phyloP scores from a whole-genome alignment of 2,888 invertebrate species.

The Megaustenia siamemsis region DNA sequence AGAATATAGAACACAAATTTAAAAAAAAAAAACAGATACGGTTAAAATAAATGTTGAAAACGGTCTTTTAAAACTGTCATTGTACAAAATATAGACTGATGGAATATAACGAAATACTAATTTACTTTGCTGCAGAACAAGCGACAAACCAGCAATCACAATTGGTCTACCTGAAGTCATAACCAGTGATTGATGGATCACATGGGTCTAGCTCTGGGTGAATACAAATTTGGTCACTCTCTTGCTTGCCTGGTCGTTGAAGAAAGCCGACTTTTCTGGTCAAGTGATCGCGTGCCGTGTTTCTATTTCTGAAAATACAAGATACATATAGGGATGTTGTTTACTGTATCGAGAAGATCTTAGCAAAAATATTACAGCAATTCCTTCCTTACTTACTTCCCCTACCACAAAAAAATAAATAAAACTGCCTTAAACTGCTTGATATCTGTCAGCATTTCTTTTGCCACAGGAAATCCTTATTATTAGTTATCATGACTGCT shows the following conservation, averaged over 20 bases:
- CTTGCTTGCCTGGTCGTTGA: neutral
- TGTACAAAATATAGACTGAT: too few relatives aligned
- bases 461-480: neutral
- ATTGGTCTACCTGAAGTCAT: slow-evolving; percentile 81
- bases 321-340: neutral
- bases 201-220: slow-evolving; percentile 85
- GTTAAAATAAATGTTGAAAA: too few relatives aligned
- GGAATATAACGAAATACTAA: too few relatives aligned
- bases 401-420: neutral
- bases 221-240: slow-evolving; percentile 82
- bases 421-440: neutral
- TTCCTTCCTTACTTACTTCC: neutral
- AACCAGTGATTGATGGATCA: slow-evolving; percentile 87
- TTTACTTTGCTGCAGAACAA: too few relatives aligned
- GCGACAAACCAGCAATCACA: neutral
- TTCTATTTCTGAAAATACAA: neutral
- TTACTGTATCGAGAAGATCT: neutral
- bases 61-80: too few relatives aligned
- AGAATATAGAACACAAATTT: too few relatives aligned
- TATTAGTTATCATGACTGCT: neutral
- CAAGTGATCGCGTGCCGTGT: neutral
- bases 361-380: neutral
- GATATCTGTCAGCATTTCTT: too few relatives aligned
- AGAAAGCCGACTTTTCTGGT: neutral
- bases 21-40: too few relatives aligned